phyloP scores from a whole-genome alignment of 2,113 vertebrate species.

The Euleptes europaea region DNA sequence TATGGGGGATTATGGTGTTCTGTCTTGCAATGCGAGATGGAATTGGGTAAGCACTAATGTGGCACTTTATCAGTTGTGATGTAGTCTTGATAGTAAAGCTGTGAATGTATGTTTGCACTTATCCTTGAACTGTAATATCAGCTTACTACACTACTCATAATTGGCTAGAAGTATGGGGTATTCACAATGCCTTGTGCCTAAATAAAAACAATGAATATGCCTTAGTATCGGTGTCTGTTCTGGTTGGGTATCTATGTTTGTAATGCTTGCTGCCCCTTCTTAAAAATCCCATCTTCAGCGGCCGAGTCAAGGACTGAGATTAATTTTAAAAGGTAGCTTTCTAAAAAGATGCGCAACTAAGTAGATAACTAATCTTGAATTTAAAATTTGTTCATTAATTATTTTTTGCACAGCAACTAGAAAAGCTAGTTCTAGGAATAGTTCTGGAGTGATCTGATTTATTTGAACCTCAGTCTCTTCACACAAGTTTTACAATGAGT shows the following conservation, averaged over 20 bases:
- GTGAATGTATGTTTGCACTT: conserved; percentile 84
- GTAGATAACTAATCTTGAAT: too few relatives aligned
- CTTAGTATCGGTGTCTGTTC: conserved; percentile 69
- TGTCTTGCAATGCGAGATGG: conserved; percentile 72
- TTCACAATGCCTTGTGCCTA: conserved; percentile 85
- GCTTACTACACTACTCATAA: conserved; percentile 71
- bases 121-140: conserved; percentile 73
- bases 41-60: conserved; percentile 78
- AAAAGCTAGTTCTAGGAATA: too few relatives aligned
- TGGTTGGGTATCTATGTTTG: neutral
- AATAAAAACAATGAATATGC: conserved; percentile 86
- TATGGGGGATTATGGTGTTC: conserved; percentile 58
- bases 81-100: conserved; percentile 79
- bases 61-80: conserved; percentile 84
- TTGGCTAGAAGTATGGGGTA: conserved; percentile 77
- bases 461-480: neutral
- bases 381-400: neutral
- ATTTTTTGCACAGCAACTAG: too few relatives aligned
- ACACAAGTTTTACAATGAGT: neutral
- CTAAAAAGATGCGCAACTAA: too few relatives aligned
- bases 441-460: too few relatives aligned
- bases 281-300: neutral
- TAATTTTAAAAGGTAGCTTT: neutral
- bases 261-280: neutral
- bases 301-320: neutral